These are phyloP conservation scores for Heliconius congener DNA, from an alignment of 1,140 invertebrate species.

Conservation along the genomic window DNA sequence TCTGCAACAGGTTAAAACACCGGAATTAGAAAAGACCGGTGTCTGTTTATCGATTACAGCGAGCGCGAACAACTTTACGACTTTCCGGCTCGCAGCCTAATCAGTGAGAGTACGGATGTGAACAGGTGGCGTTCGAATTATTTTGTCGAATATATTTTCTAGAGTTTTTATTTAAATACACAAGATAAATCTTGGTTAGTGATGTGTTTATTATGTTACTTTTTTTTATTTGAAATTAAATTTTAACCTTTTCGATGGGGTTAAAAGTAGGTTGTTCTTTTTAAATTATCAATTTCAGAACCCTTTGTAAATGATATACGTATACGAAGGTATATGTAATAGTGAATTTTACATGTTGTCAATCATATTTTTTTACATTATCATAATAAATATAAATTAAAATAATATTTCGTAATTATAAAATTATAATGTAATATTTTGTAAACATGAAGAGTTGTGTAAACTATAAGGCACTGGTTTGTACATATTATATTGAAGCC, in stretches of 20 bases:
- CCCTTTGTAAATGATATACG: too few species aligned
- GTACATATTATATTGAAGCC: background rate
- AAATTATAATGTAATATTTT: too few species aligned
- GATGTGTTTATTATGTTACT: background rate
- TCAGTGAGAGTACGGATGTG: conserved; percentile 12
- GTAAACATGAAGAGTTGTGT: background rate
- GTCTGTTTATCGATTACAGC: conserved; percentile 21
- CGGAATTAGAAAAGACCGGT: conserved; percentile 42
- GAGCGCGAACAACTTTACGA: conserved; percentile 26
- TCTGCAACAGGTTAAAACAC: conserved; percentile 82
- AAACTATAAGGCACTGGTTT: background rate
- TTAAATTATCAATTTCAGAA: too few species aligned
- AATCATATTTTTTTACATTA: too few species aligned
- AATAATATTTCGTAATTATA: background rate
- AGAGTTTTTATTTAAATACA: background rate
- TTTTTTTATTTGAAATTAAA: background rate
- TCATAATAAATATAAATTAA: background rate
- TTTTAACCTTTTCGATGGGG: too few species aligned
- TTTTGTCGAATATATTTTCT: background rate
- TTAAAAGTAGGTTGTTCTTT: too few species aligned
- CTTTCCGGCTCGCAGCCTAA: conserved; percentile 19
- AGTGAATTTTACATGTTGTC: too few species aligned
- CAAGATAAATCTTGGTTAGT: background rate
- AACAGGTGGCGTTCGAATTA: conserved; percentile 3
- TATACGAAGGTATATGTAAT: too few species aligned